These are phyloP conservation scores for Synanthedon andrenaeformis DNA, from an alignment of 2,888 invertebrate genomes.

Conservation along the genomic window DNA sequence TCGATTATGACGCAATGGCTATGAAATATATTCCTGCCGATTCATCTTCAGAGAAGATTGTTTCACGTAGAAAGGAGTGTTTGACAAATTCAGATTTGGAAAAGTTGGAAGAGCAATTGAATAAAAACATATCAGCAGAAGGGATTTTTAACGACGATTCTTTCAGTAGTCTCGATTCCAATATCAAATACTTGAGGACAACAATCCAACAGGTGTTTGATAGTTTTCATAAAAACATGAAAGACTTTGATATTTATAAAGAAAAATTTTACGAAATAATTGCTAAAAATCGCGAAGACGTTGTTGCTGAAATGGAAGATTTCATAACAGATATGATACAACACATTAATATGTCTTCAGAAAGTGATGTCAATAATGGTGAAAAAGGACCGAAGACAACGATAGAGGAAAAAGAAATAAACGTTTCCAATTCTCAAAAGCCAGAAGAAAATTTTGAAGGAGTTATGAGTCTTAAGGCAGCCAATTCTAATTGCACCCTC, in stretches of 20 bases:
- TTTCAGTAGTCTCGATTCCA: constrained; percentile 35
- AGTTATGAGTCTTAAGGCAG: not conserved
- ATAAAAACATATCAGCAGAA: constrained; percentile 36
- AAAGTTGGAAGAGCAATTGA: constrained; percentile 36
- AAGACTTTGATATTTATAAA: constrained; percentile 47
- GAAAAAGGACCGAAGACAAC: constrained; percentile 5
- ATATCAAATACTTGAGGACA: constrained; percentile 44
- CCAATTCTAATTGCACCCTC: constrained; percentile 4
- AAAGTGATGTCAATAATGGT: constrained; percentile 5
- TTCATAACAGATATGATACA: constrained; percentile 53
- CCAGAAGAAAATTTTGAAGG: too few species aligned
- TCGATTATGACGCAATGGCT: constrained; percentile 41
- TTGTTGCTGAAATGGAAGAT: constrained; percentile 42
- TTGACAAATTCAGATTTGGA: constrained; percentile 41
- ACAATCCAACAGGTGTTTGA: constrained; percentile 52
- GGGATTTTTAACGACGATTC: constrained; percentile 31
- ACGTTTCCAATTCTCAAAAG: not conserved
- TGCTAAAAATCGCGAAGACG: constrained; percentile 32
- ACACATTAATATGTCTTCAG: constrained; percentile 37
- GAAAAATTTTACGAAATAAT: constrained; percentile 45
- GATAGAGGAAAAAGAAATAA: not conserved
- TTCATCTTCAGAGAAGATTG: not conserved
- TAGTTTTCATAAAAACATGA: constrained; percentile 41
- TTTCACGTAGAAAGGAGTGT: not conserved
- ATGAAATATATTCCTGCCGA: constrained; percentile 29